A percentile compares a stretch with the other conserved stretches of the same genome.
phyloP scores from a whole-genome alignment of 2,797 vertebrate species.

The Labroides dimidiatus region DNA sequence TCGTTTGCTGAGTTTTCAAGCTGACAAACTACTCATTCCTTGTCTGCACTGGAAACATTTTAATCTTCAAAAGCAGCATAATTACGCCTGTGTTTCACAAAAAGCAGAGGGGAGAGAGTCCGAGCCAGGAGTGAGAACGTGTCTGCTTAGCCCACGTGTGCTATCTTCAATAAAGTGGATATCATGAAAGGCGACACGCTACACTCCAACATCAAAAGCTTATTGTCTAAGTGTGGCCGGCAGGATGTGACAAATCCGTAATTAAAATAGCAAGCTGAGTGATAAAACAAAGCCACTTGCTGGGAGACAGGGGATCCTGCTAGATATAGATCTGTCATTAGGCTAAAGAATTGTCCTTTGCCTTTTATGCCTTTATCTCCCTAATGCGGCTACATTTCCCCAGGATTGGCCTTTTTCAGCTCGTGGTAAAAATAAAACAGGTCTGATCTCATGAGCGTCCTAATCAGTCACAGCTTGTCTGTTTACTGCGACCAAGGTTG shows the following conservation, averaged over 20 bases:
- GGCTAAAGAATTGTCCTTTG: conserved; percentile 80
- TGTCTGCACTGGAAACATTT: conserved; percentile 61
- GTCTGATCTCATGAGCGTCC: conserved; percentile 48
- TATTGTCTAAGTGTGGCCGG: conserved; percentile 76
- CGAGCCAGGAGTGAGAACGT: conserved; percentile 1
- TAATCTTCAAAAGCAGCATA: conserved; percentile 71
- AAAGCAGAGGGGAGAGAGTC: conserved; percentile 31
- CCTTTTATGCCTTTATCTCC: conserved; percentile 77
- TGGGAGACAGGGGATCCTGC: conserved; percentile 68
- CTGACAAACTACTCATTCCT: conserved; percentile 60
- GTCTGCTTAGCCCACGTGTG: conserved; percentile 39
- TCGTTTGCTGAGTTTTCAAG: conserved; percentile 59
- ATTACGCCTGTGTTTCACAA: conserved; percentile 56
- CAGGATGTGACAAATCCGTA: conserved; percentile 79
- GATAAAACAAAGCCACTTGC: conserved; percentile 82
- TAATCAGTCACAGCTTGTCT: conserved; percentile 56
- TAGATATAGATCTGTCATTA: conserved; percentile 83
- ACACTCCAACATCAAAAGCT: conserved; percentile 73
- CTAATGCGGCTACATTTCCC: conserved; percentile 72
- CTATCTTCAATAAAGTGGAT: conserved; percentile 68
- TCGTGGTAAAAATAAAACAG: conserved; percentile 22
- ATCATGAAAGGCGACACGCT: conserved; percentile 64
- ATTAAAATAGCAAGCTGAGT: conserved; percentile 80
- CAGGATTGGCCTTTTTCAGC: conserved; percentile 59
- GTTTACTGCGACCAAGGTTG: conserved; percentile 46